Conservation (phyloP, 2,113 vertebrate species). For the Tragelaphus buxtoni region DNA sequence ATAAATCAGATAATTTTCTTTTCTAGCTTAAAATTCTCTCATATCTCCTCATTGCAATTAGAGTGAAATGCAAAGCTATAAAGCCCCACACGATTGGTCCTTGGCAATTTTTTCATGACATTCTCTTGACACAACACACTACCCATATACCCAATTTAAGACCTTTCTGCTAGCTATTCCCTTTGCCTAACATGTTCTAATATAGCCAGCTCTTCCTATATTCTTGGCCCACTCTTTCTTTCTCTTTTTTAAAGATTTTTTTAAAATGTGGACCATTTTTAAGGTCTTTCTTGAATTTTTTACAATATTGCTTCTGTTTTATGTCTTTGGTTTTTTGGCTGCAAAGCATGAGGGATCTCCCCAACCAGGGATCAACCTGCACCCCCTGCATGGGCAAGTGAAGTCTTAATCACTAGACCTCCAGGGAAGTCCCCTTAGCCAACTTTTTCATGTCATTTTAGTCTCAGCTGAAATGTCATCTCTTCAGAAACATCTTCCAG, state of each 20-base stretch:
- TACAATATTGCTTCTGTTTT: not conserved
- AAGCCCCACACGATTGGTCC: not conserved
- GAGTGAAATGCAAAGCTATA: not conserved
- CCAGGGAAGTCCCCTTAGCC: not conserved
- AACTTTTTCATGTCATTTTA: not conserved
- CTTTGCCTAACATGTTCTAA: not conserved
- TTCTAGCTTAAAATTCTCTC: not conserved
- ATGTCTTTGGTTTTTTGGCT: not conserved
- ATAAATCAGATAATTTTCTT: not conserved
- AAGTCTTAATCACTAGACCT: not conserved
- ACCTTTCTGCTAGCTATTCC: not conserved
- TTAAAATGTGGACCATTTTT: not conserved
- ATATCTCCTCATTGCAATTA: not conserved
- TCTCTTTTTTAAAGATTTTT: not conserved
- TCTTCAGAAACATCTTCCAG: not conserved
- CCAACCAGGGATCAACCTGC: not conserved
- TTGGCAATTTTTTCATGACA: not conserved
- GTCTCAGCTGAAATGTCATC: not conserved
- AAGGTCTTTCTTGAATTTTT: not conserved
- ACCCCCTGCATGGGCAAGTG: not conserved
- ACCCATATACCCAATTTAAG: not conserved
- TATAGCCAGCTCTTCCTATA: not conserved
- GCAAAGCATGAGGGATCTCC: not conserved
- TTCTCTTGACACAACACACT: not conserved
- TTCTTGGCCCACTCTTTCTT: not conserved